Evolutionary conservation across 1,140 invertebrate genomes (phyloP), one percentile per base, ranked within the genome.

Genomic region (Apis florea): DNA sequence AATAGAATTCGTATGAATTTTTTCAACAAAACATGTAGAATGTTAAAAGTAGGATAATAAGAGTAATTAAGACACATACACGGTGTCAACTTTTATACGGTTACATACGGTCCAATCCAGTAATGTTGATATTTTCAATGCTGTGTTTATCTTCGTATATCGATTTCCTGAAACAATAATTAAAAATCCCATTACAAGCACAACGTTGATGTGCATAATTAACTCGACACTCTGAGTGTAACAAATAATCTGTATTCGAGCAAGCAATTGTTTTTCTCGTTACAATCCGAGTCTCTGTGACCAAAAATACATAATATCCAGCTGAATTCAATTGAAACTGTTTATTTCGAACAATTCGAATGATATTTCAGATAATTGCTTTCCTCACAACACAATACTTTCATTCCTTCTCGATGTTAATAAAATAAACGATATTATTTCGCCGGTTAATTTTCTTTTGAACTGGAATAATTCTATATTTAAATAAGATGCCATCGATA

Each of bases 311-410:
- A n/a, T 19, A 59, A 47, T 17, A 13, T 12, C 12, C 56, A 21
- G 56, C 11, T 21, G 15, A 5, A 73, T 61, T 17, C n/a, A 51
- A 63, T 74, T 40, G n/a, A 26, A 15, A 9, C 19, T 59, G 40
- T 74, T 74, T 63, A 74, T 74, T 74, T 74, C 47, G 47, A 49
- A 61, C 40, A 10, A 15, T 26, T 51, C 47, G 40, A 26, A 51
- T 47, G 56, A 49, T 49, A 73, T 73, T 73, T 47, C 40, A 24
- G 17, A 12, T 61, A 51, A 74, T 61, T 51, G 40, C 2, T 51
- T 61, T 10, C 15, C 40, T 13, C 31, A 49, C 51, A 51, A 74
- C 21, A 61, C 8, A 40, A 26, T 26, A 17, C 5, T 15, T 73
- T 56, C 26, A 47, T 49, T 49, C 17, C 17, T 26, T 17, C 26